Base-by-base conservation (phyloP, 1,140 invertebrate genomes). In the Hyles euphorbiae region DNA sequence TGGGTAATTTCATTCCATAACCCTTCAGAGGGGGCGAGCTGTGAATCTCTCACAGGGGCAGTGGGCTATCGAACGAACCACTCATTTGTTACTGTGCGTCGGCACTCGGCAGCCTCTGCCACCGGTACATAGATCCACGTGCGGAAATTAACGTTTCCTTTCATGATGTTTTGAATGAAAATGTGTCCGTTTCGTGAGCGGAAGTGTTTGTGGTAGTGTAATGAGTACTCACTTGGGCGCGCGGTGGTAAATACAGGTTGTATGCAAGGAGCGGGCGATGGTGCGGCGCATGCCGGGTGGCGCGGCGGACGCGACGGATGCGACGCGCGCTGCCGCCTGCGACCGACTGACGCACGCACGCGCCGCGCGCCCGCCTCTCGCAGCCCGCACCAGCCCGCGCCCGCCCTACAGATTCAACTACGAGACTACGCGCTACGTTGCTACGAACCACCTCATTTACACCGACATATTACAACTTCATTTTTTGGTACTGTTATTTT, bases 51-150 rank as follows among this genome's bases (percentile, higher is more conserved):
- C 73, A 88, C 78, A 88, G 86, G 86, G 85, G 85, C 85, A 88
- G 79, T 88, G 85, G 85, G 86, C 83, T 88, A 88, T 87, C 82
- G 85, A 84, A 84, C 80, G 80, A 76, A 81, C 76, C 74, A 76
- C 74, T 81, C 78, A 83, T 87, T 84, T 83, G 81, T 84, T 81
- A 69, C 70, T 65, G 70, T 80, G 79, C 78, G 78, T 77, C 71
- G 73, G 36, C 36, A 40, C 36, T 40, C 36, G 65, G 76, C 74
- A 76, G 70, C 67, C 68, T 68, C 53, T 73, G 60, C 70, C 65
- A 61, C 65, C 61, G 61, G 67, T 75, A 72, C 74, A 80, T 74
- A 64, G 69, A 80, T 79, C 74, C 82, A 86, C 83, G 83, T 88
- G 81, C 74, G 72, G 73, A 77, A 77, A 76, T 74, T 50, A 74